A percentile compares a stretch with the other conserved stretches of the same genome.
Evolutionary conservation across 2,113 vertebrate species (phyloP).

Genomic region (Onychorhynchus coronatus): DNA sequence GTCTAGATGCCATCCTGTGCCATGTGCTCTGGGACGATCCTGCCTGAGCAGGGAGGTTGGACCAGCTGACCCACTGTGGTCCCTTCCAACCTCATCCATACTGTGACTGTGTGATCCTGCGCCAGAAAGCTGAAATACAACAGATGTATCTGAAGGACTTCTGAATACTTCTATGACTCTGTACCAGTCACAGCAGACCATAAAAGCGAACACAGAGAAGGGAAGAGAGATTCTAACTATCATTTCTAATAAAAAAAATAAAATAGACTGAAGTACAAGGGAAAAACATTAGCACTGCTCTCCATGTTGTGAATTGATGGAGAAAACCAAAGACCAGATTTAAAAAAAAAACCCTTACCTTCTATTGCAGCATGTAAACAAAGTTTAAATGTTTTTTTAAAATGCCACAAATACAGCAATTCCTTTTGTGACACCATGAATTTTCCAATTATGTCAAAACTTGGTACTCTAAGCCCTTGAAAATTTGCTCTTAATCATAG

Average conservation of each 20-base stretch:
- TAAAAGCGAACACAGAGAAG: background rate
- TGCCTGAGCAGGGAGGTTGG: background rate
- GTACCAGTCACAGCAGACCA: background rate
- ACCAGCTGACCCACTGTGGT: background rate
- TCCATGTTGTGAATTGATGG: background rate
- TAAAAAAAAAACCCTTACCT: background rate
- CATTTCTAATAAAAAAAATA: background rate
- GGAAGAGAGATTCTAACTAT: background rate
- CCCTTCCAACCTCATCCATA: background rate
- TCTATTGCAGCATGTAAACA: background rate
- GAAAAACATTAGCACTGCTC: background rate
- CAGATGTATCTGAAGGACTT: background rate
- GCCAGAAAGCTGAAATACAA: background rate
- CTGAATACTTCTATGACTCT: background rate
- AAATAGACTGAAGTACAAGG: background rate
- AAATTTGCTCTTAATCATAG: background rate
- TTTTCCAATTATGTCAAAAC: background rate
- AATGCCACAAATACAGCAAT: background rate
- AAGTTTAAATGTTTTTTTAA: background rate
- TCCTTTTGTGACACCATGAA: background rate
- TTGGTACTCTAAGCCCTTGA: background rate
- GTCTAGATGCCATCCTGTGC: background rate
- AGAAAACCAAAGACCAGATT: background rate
- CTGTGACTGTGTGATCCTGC: background rate
- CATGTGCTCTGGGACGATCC: background rate